phyloP scores from a whole-genome alignment of 2,113 vertebrate species.

The Oceanites oceanicus region DNA sequence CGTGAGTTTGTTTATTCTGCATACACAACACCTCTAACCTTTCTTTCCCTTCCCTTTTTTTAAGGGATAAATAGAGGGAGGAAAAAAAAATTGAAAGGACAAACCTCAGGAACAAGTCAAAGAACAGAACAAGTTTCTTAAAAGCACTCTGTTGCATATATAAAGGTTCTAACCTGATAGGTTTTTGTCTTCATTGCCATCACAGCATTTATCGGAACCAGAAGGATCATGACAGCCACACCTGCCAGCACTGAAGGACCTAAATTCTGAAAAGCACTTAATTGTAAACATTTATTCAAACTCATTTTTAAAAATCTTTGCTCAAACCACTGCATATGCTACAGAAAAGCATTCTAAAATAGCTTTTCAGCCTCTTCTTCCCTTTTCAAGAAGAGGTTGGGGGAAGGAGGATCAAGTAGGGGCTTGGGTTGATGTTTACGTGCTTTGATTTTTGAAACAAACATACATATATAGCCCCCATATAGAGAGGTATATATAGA shows the following conservation, averaged over 20 bases:
- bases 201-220: conserved; percentile 92
- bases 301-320: neutral
- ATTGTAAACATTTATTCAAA: neutral
- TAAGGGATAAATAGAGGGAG: neutral
- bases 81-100: neutral
- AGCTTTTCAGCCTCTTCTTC: neutral
- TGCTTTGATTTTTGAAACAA: neutral
- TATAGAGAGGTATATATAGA: fast-evolving
- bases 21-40: neutral
- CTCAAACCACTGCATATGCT: neutral
- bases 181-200: conserved; percentile 98
- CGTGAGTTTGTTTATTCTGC: neutral
- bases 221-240: conserved; percentile 92
- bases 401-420: neutral
- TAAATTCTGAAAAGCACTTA: conserved; percentile 78
- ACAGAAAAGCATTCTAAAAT: neutral
- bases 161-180: conserved; percentile 83
- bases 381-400: neutral
- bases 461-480: neutral
- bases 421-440: neutral
- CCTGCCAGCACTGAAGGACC: conserved; percentile 92
- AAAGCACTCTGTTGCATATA: neutral
- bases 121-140: neutral
- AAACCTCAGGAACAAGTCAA: neutral
- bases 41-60: neutral